Evolutionary conservation across 2,797 vertebrate genomes (phyloP).

Genomic region (Chloroceryle amazona): DNA sequence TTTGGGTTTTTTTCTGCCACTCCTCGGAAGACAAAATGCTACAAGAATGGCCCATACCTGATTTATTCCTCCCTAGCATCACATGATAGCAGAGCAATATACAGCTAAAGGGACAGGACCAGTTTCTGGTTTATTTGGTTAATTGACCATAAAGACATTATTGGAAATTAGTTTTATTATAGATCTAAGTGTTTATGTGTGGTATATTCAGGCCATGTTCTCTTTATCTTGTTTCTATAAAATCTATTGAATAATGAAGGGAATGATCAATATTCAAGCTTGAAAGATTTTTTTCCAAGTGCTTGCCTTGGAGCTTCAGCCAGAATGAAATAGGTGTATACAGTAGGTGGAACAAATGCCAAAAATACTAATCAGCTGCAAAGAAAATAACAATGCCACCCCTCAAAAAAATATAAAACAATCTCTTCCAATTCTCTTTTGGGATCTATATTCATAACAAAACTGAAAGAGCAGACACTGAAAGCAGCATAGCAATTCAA

Average conservation of each 20-base stretch:
- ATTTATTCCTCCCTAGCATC: not conserved
- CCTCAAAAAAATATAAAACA: fast-evolving
- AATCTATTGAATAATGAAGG: not conserved
- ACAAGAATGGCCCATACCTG: not conserved
- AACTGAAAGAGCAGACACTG: not conserved
- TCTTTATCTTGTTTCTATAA: not conserved
- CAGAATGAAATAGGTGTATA: not conserved
- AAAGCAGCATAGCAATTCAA: fast-evolving
- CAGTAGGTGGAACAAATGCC: not conserved
- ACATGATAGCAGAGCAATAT: not conserved
- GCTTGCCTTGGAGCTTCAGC: not conserved
- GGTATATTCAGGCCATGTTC: not conserved
- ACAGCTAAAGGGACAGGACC: not conserved
- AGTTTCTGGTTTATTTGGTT: not conserved
- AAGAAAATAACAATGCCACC: not conserved
- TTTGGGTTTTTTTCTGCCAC: not conserved
- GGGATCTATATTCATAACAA: not conserved
- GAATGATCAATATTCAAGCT: not conserved
- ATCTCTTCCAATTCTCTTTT: not conserved
- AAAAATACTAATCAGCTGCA: not conserved
- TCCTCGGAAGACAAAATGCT: not conserved
- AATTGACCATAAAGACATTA: not conserved
- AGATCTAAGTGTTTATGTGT: not conserved
- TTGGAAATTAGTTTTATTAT: not conserved
- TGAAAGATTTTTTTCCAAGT: not conserved